Base-by-base conservation (phyloP, 2,797 vertebrate species). In the Pipistrellus pipistrellus region DNA sequence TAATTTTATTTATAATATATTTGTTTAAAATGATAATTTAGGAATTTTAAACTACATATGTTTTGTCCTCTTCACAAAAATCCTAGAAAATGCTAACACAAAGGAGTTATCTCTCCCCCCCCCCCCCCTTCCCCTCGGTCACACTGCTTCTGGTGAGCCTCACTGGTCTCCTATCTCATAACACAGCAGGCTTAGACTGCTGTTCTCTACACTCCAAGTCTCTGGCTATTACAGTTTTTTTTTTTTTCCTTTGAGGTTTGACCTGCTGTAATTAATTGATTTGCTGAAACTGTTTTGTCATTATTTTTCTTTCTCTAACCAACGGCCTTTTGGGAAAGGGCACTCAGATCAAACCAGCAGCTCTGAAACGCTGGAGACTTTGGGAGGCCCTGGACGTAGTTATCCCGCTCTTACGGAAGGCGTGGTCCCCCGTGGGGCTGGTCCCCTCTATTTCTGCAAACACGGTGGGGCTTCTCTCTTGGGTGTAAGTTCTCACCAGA, bases 351-450 rank as follows among this genome's bases (percentile, higher is more conserved):
- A 53, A 53, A 25, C 2, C 14, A 57, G 9, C 66, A 48, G 53
- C 80, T 68, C n/a, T 27, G 82, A 41, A 59, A 66, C 48, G 78
- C 84, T 15, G 20, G 30, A 66, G 72, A 18, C 27, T 32, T 53
- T 13, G n/a, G 8, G 44, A 80, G 35, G 30, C 51, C 25, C 82
- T 90, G 59, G 62, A 75, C 66, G 13, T 62, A 53, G 25, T 32
- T 44, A 9, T 13, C 25, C 2, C 25, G 11, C 12, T n/a, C 4
- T 4, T 41, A 46, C n/a, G 59, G 62, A 17, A 46, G 12, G 30
- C 55, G 18, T 7, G 1, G 6, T 32, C 23, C 27, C 2, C 23
- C 11, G 0, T 6, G 8, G 13, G n/a, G 14, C 6, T 46, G 27
- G 1, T 78, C n/a, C 46, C 32, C 57, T 53, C 14, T 21, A 4